These are phyloP conservation scores for Meloidogyne hapla DNA, from an alignment of 1,140 invertebrate genomes.

Conservation along the genomic window DNA sequence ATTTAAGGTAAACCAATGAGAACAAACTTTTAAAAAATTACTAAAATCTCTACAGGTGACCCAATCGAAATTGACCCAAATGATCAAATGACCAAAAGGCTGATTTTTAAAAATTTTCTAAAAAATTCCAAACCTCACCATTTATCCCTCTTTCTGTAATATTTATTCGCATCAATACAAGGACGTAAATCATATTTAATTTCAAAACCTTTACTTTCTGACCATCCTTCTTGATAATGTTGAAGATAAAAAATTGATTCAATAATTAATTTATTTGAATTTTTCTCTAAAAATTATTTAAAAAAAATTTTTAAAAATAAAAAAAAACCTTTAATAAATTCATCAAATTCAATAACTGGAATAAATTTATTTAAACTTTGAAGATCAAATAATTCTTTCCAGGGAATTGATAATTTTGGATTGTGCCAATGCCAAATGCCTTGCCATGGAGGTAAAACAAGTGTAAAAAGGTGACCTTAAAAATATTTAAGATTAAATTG, in stretches of 20 bases:
- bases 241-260: constrained; percentile 80
- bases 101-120: too few relatives aligned
- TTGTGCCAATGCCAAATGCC: constrained; percentile 84
- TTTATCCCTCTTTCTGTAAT: constrained; percentile 59
- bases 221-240: constrained; percentile 73
- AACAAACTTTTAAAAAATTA: too few relatives aligned
- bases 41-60: too few relatives aligned
- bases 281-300: constrained; percentile 54
- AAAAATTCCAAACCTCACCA: constrained; percentile 32
- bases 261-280: constrained; percentile 67
- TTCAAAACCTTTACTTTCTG: constrained; percentile 74
- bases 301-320: background rate
- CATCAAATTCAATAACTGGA: constrained; percentile 82
- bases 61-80: background rate
- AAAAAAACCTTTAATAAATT: constrained; percentile 71
- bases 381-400: constrained; percentile 84
- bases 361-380: constrained; percentile 76
- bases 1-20: too few relatives aligned
- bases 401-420: constrained; percentile 69
- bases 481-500: too few relatives aligned
- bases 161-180: constrained; percentile 65
- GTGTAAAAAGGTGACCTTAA: constrained; percentile 65
- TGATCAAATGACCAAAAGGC: too few relatives aligned
- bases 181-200: constrained; percentile 76
- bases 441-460: constrained; percentile 83